These are phyloP conservation scores for Tarsius wallacei DNA, from an alignment of 2,797 vertebrate species.

Conservation along the genomic window DNA sequence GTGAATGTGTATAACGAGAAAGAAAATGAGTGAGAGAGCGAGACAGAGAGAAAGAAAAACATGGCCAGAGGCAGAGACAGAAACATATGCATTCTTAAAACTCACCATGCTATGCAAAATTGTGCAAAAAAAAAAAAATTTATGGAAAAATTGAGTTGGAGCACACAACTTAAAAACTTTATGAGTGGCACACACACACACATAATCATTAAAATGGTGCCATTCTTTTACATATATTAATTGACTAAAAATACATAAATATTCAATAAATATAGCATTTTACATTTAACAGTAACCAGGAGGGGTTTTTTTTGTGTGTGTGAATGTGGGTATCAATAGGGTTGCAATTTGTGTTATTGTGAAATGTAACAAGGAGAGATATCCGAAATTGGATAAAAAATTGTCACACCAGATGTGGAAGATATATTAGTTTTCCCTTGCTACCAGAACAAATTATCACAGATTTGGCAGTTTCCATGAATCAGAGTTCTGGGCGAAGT, in stretches of 20 bases:
- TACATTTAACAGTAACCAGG: not conserved
- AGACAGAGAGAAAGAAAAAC: not conserved
- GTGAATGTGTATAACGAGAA: not conserved
- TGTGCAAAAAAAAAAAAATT: not conserved
- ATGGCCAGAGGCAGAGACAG: not conserved
- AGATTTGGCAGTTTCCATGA: not conserved
- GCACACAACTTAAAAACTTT: not conserved
- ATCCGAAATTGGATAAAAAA: not conserved
- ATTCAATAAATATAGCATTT: not conserved
- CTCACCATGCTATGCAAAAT: not conserved
- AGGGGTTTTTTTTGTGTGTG: not conserved
- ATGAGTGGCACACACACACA: not conserved
- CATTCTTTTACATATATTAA: not conserved
- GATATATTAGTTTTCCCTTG: not conserved
- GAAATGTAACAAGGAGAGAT: not conserved
- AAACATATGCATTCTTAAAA: not conserved
- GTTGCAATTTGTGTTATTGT: not conserved
- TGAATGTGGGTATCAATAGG: not conserved
- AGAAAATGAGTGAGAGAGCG: fast-evolving
- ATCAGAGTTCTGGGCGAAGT: not conserved
- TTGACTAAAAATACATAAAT: not conserved
- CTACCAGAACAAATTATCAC: not conserved
- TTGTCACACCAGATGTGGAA: not conserved
- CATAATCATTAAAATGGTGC: not conserved
- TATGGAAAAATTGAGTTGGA: not conserved